Percentiles rank a stretch among this genome's conserved stretches.
Evolutionary conservation across 2,113 vertebrate genomes (phyloP).

Genomic region (Lichenostomus cassidix): DNA sequence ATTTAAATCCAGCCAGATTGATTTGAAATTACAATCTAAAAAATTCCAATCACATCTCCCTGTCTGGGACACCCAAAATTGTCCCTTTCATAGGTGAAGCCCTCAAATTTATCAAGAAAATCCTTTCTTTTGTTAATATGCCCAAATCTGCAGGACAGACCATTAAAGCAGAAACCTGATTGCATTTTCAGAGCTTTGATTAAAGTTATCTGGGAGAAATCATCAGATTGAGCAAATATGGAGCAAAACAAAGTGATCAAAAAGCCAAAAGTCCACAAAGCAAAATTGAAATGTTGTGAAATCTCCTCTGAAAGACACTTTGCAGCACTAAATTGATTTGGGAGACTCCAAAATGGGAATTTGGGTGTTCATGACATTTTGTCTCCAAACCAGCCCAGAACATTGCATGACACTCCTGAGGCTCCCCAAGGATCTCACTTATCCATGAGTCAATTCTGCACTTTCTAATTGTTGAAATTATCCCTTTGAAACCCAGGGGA

Average conservation of each 20-base stretch:
- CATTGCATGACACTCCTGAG: neutral
- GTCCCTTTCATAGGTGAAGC: neutral
- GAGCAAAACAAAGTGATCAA: neutral
- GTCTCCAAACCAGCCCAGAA: neutral
- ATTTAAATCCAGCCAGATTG: neutral
- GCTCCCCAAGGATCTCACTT: neutral
- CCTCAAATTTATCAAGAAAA: neutral
- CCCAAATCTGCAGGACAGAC: neutral
- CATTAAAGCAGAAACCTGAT: neutral
- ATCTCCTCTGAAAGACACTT: neutral
- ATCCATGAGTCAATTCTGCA: neutral
- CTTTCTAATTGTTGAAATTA: neutral
- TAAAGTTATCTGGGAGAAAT: neutral
- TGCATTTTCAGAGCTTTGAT: neutral
- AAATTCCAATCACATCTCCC: neutral
- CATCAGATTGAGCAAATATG: neutral
- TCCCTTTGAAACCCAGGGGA: neutral
- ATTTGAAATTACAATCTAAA: neutral
- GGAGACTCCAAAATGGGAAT: neutral
- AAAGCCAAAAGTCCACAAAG: neutral
- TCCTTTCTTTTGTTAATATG: neutral
- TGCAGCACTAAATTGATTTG: neutral
- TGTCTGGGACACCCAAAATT: neutral
- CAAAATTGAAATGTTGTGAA: neutral
- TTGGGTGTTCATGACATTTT: neutral